These are phyloP conservation scores for Rhorus exstirpatorius DNA, from an alignment of 2,888 invertebrate genomes.

Conservation along the genomic window DNA sequence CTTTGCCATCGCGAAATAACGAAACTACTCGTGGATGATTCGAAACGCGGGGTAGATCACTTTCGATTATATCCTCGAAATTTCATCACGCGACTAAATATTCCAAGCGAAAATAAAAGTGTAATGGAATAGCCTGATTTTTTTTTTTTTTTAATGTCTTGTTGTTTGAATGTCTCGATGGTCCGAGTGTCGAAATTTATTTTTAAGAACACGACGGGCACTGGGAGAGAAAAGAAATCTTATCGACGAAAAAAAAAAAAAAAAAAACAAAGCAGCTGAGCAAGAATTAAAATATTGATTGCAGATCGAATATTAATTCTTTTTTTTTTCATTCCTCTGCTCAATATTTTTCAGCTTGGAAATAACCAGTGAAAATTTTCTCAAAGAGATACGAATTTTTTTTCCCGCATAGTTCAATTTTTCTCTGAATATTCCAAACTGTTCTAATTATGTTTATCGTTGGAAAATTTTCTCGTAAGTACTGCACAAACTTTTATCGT, in stretches of 20 bases:
- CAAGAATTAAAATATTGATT: neutral
- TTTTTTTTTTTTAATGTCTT: neutral
- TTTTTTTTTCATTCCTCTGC: too few species aligned
- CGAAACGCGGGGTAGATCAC: neutral
- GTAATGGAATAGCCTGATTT: neutral
- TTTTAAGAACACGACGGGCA: neutral
- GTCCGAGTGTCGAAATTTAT: neutral
- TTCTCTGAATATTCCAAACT: too few species aligned
- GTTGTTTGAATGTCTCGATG: neutral
- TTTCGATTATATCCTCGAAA: neutral
- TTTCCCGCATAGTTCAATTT: too few species aligned
- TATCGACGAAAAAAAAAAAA: neutral
- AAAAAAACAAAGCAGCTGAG: neutral
- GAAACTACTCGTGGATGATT: too few species aligned
- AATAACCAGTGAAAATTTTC: too few species aligned
- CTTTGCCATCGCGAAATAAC: too few species aligned
- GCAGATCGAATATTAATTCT: neutral
- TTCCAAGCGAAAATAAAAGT: neutral
- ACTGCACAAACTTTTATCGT: too few species aligned
- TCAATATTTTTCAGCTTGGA: too few species aligned
- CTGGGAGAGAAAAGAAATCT: neutral
- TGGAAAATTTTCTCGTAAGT: too few species aligned
- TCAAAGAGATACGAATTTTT: too few species aligned
- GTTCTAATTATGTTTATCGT: too few species aligned
- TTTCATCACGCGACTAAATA: constrained; percentile 7